Conservation (phyloP, 2,888 invertebrate species). For the Agrotis clavis region DNA sequence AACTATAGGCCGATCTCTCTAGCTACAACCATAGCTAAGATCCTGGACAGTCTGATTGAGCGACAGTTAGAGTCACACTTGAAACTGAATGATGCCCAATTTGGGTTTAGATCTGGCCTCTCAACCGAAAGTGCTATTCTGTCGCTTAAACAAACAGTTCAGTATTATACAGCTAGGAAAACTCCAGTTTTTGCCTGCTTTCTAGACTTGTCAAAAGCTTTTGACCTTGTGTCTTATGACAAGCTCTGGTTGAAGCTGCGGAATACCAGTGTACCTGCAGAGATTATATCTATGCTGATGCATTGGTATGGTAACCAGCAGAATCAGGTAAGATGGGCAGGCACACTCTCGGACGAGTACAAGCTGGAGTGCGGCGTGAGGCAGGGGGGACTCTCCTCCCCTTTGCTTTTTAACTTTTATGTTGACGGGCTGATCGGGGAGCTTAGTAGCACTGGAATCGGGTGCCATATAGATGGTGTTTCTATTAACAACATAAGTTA, state of each 20-base stretch:
- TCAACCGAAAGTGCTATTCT: constrained; percentile 13
- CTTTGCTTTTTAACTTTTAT: too few species aligned
- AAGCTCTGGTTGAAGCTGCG: neutral
- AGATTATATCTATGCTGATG: neutral
- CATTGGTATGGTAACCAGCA: neutral
- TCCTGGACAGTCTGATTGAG: constrained; percentile 1
- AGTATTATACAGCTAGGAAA: neutral
- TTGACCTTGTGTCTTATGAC: neutral
- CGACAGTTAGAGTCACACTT: neutral
- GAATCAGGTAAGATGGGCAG: neutral
- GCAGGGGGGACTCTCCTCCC: neutral
- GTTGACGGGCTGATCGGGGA: too few species aligned
- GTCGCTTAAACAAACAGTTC: constrained; percentile 9
- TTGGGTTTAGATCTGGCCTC: constrained; percentile 8
- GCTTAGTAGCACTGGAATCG: too few species aligned
- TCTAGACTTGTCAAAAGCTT: neutral
- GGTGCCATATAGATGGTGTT: too few species aligned
- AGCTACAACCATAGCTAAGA: neutral
- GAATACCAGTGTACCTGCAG: neutral
- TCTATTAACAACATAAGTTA: too few species aligned
- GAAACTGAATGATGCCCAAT: neutral
- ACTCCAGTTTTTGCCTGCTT: constrained; percentile 9
- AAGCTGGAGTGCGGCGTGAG: neutral
- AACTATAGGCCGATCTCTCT: constrained; percentile 1
- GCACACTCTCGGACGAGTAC: neutral